Evolutionary conservation across 2,888 invertebrate genomes (phyloP).

Genomic region (Erannis defoliaria): DNA sequence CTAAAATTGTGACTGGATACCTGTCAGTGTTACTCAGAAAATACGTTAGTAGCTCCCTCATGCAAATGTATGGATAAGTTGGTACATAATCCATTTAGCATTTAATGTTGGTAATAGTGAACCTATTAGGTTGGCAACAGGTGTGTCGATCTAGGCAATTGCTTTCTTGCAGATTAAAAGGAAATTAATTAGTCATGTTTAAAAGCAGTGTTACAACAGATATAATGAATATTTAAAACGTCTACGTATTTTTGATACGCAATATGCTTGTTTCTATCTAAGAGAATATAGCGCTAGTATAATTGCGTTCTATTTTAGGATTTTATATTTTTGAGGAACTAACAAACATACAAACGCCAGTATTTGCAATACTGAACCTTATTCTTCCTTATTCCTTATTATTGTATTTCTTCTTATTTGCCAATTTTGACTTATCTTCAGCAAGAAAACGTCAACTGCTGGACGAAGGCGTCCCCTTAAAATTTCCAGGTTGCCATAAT

Average conservation of each 20-base stretch:
- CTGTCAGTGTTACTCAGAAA: not conserved
- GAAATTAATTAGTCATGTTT: constrained; percentile 63
- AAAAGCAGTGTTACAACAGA: constrained; percentile 33
- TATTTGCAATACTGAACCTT: too few relatives aligned
- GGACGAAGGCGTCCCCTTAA: too few relatives aligned
- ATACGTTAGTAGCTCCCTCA: not conserved
- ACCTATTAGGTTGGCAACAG: constrained; percentile 56
- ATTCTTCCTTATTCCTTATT: too few relatives aligned
- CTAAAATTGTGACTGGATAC: not conserved
- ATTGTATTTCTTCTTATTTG: too few relatives aligned
- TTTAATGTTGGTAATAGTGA: constrained; percentile 70
- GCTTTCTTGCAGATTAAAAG: constrained; percentile 60
- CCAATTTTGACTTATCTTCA: too few relatives aligned
- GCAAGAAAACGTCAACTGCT: too few relatives aligned
- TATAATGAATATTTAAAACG: constrained; percentile 27
- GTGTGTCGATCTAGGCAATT: constrained; percentile 50
- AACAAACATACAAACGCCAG: too few relatives aligned
- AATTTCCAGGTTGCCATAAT: too few relatives aligned
- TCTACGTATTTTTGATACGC: constrained; percentile 4
- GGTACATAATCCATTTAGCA: constrained; percentile 67
- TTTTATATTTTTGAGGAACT: too few relatives aligned
- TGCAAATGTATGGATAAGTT: not conserved
- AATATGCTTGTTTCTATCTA: not conserved
- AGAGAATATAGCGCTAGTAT: too few relatives aligned
- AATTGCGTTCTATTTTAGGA: too few relatives aligned